Conservation (phyloP, 2,888 invertebrate species). For the Nasonovia ribisnigri region DNA sequence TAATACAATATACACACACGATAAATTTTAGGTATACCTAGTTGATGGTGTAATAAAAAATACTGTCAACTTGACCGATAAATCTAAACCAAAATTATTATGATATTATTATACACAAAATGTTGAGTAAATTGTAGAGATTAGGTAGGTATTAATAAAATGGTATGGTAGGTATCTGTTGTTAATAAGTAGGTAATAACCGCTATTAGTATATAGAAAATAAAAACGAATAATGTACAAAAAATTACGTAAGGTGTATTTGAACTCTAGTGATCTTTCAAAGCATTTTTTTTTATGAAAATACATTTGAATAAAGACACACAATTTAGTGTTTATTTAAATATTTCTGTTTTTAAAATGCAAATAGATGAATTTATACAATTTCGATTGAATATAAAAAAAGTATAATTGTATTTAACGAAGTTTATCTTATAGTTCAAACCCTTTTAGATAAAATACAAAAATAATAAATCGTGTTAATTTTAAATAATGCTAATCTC, state of each 20-base stretch:
- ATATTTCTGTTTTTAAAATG: neutral
- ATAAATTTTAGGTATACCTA: neutral
- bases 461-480: neutral
- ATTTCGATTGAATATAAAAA: neutral
- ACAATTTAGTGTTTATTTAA: neutral
- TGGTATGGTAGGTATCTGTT: neutral
- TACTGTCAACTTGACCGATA: neutral
- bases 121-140: neutral
- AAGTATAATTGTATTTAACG: neutral
- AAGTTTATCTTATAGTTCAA: neutral
- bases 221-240: neutral
- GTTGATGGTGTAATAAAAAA: neutral
- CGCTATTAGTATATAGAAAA: neutral
- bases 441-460: neutral
- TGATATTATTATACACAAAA: neutral
- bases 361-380: neutral
- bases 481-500: neutral
- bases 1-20: neutral
- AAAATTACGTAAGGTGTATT: neutral
- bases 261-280: neutral
- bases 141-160: neutral
- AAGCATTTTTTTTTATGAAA: neutral
- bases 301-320: neutral
- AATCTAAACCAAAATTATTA: neutral
- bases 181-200: neutral